Base-by-base conservation (phyloP, 2,797 vertebrate species). In the Sciurus vulgaris region DNA sequence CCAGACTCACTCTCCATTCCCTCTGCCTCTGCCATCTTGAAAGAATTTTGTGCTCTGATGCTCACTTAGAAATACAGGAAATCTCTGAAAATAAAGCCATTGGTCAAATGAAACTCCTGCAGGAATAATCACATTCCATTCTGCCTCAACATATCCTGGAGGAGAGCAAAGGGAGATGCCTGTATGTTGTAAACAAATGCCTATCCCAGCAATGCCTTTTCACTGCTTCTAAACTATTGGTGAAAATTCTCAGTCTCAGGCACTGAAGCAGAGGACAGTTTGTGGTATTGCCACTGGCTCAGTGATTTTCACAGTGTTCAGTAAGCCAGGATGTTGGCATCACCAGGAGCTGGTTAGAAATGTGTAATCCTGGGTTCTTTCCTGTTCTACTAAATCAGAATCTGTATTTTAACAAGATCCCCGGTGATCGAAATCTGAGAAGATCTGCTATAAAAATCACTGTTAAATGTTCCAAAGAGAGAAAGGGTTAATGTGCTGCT, bases 321-420 rank as follows among this genome's bases (percentile, higher is more conserved):
- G 0, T n/a, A 47, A 41, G 90, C 20, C 26, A 69, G 38, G 14
- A 14, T 30, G 0, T 11, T 11, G 10, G 13, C 3, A 30, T 38
- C 47, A 30, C 20, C 1, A 10, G n/a, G 2, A 49, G 1, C 26
- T 74, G 65, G 9, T 26, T 18, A 38, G 59, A 89, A 82, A 93
- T 1, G 4, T 41, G 67, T 74, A 69, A 3, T 63, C 41, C 91
- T 44, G 67, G 51, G 24, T 54, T n/a, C 15, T 14, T 14, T 35
- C 51, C 4, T 41, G 28, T 72, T 49, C 59, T 70, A 15, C 44
- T 5, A 24, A 94, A 59, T 79, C 78, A 96, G 51, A 89, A 61
- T 38, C 72, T 61, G 4, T 70, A 17, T 59, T 88, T 96, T 90
- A 74, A 94, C 2, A 51, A 69, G 77, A 85, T 89, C 4, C 41